phyloP scores from a whole-genome alignment of 2,113 vertebrate genomes.

The Oryzias curvinotus region DNA sequence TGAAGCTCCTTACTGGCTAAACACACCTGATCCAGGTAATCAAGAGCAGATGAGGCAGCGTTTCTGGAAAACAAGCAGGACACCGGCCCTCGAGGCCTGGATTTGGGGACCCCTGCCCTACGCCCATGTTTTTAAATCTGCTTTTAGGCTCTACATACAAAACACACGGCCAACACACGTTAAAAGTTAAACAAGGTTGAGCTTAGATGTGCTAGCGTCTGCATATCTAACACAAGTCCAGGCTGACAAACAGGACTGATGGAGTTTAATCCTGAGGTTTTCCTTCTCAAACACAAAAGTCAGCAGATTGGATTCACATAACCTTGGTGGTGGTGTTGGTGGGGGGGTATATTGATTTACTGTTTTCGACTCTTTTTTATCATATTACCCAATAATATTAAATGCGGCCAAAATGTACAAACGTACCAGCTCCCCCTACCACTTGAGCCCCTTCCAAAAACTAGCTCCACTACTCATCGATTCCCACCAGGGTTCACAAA shows the following conservation, averaged over 20 bases:
- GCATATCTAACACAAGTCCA: constrained; percentile 59
- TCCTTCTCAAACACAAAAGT: constrained; percentile 32
- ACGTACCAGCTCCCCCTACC: constrained; percentile 5
- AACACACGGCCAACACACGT: too few relatives aligned
- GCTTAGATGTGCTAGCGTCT: constrained; percentile 65
- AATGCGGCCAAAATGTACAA: too few relatives aligned
- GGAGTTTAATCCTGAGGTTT: constrained; percentile 42
- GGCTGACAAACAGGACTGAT: constrained; percentile 36
- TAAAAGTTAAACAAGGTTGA: constrained; percentile 35
- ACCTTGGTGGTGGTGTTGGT: too few relatives aligned
- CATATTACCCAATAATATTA: too few relatives aligned
- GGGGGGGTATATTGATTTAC: background rate
- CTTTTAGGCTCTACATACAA: too few relatives aligned
- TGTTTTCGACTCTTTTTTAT: background rate
- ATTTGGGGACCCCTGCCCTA: too few relatives aligned
- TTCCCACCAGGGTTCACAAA: constrained; percentile 50
- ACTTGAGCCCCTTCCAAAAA: constrained; percentile 11
- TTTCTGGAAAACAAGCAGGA: too few relatives aligned
- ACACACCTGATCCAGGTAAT: too few relatives aligned
- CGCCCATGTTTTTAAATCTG: too few relatives aligned
- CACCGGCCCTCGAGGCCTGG: too few relatives aligned
- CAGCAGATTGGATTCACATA: background rate
- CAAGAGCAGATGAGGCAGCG: too few relatives aligned
- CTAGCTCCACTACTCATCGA: constrained; percentile 16
- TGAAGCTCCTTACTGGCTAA: too few relatives aligned